Base-by-base conservation (phyloP, 2,888 invertebrate species). In the Norana najaformis region DNA sequence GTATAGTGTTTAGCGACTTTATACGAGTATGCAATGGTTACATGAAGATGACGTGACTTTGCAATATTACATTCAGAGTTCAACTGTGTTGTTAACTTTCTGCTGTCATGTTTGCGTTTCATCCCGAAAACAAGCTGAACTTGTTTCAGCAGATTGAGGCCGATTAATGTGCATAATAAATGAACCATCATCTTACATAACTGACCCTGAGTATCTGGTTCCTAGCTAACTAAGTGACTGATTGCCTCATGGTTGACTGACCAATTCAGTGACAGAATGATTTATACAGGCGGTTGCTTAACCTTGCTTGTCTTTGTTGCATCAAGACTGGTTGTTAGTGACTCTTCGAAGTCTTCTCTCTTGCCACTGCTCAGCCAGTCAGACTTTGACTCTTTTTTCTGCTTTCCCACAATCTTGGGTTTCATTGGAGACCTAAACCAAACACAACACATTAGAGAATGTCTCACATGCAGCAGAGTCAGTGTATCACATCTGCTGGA, bases 291-390 rank as follows among this genome's bases (percentile, higher is more conserved):
- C 11, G 0, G n/a, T 8, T 30, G 16, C 30, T 88, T 30, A 2
- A 90, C 90, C 85, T 90, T 90, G 90, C 88, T 88, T n/a, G 89
- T 47, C 18, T 39, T 47, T 34, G 89, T 90, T 41, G 88, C 53
- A 82, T 89, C 89, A 20, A 89, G 88, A 30, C 37, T 88, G 47
- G 35, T 89, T 47, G 83, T 83, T 41, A 85, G 30, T 30, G 47
- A 53, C 38, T 90, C 89, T 23, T 82, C 41, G 30, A 38, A 14
- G 35, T 89, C 89, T 11, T 89, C 89, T 34, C 35, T 83, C n/a
- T 83, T 89, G 34, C 82, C 37, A 53, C 34, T 53, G 47, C 53
- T 85, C 83, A 88, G 36, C 90, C 90, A 90, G 88, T 90, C 90
- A 16, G 88, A 53, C 69, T 90, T 88, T 36, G 82, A 47, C 36